Evolutionary conservation across 2,888 invertebrate genomes (phyloP).

Genomic region (Napeogenes inachia): DNA sequence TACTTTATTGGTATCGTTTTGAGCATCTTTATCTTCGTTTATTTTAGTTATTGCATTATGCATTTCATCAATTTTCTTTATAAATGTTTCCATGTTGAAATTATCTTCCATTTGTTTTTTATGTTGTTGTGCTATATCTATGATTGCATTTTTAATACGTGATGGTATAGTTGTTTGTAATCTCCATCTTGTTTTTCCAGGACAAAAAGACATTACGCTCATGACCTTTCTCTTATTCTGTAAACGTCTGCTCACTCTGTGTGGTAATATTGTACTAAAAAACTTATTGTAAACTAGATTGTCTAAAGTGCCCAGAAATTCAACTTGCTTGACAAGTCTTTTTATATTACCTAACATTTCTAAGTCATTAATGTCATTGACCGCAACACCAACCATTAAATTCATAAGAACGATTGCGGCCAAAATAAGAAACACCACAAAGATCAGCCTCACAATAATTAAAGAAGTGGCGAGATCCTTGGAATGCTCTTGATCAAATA

Average conservation of each 20-base stretch:
- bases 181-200: slow-evolving; percentile 60
- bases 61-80: slow-evolving; percentile 56
- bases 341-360: slow-evolving; percentile 76
- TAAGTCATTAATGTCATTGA: slow-evolving; percentile 77
- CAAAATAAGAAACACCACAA: slow-evolving; percentile 72
- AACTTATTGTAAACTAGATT: slow-evolving; percentile 69
- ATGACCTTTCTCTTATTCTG: slow-evolving; percentile 59
- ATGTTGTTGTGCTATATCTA: slow-evolving; percentile 60
- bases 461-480: slow-evolving; percentile 58
- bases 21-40: slow-evolving; percentile 29
- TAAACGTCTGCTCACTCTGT: slow-evolving; percentile 47
- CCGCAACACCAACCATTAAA: slow-evolving; percentile 77
- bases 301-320: slow-evolving; percentile 71
- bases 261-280: slow-evolving; percentile 58
- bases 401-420: slow-evolving; percentile 79
- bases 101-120: slow-evolving; percentile 60
- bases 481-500: slow-evolving; percentile 67
- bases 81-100: slow-evolving; percentile 49
- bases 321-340: slow-evolving; percentile 75
- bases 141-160: slow-evolving; percentile 58
- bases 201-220: slow-evolving; percentile 51
- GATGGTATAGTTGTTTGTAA: slow-evolving; percentile 55
- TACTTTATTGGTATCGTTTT: background rate
- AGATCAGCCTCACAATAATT: slow-evolving; percentile 68
- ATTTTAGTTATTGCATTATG: slow-evolving; percentile 52